These are phyloP conservation scores for Gopherus evgoodei DNA, from an alignment of 2,113 vertebrate genomes.

Conservation along the genomic window DNA sequence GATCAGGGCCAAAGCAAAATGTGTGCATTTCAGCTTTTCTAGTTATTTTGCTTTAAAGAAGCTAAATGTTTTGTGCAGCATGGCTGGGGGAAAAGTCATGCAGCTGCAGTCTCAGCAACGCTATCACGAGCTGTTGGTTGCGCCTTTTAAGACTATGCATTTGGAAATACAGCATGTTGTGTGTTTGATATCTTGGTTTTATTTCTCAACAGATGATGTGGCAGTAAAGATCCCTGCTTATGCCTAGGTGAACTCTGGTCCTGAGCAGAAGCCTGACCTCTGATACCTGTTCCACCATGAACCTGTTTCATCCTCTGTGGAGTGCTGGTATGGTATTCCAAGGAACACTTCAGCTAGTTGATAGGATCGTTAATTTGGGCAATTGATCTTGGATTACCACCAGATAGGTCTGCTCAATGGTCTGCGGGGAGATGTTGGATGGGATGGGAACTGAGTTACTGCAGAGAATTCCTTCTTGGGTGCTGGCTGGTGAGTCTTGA, in stretches of 20 bases:
- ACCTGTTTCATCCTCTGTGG: background rate
- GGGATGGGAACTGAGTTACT: too few species aligned
- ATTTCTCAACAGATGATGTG: background rate
- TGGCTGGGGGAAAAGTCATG: background rate
- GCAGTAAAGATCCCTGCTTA: background rate
- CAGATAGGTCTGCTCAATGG: too few species aligned
- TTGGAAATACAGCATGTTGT: background rate
- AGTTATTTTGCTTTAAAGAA: background rate
- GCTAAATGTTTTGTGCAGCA: background rate
- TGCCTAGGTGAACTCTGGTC: background rate
- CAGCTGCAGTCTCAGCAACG: background rate
- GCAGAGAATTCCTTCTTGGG: too few species aligned
- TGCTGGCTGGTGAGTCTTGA: too few species aligned
- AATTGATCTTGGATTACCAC: too few species aligned
- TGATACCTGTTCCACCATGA: background rate
- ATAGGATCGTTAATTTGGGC: too few species aligned
- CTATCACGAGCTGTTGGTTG: too few species aligned
- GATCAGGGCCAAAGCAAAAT: background rate
- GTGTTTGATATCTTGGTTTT: background rate
- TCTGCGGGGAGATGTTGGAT: too few species aligned
- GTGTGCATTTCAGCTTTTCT: background rate
- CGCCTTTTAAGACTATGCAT: background rate
- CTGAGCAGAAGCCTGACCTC: background rate
- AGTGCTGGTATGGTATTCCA: background rate
- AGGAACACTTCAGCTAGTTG: background rate